Percentiles rank a stretch among this genome's conserved stretches.
Evolutionary conservation across 1,140 invertebrate species (phyloP).

Genomic region (Homarus americanus): DNA sequence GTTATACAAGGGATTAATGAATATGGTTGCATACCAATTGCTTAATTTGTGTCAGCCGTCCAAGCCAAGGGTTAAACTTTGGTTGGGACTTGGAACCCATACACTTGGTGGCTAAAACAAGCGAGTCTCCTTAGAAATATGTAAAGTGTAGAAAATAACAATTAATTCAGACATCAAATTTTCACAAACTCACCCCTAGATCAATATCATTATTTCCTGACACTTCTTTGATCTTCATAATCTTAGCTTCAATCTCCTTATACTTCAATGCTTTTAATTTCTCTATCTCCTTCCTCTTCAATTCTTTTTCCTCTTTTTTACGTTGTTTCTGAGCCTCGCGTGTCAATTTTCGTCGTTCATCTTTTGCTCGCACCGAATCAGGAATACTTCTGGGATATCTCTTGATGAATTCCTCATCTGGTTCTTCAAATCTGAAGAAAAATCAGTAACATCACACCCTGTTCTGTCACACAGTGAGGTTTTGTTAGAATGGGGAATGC

Average conservation of each 20-base stretch:
- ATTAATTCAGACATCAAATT: too few species aligned
- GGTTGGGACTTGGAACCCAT: too few species aligned
- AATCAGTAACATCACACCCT: too few species aligned
- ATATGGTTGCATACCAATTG: too few species aligned
- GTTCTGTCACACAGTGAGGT: too few species aligned
- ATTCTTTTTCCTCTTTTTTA: conserved; percentile 89
- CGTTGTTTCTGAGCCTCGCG: conserved; percentile 78
- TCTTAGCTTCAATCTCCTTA: conserved; percentile 94
- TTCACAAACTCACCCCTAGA: conserved; percentile 80
- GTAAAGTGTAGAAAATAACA: too few species aligned
- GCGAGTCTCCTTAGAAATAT: too few species aligned
- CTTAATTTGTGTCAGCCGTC: too few species aligned
- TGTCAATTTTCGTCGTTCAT: conserved; percentile 88
- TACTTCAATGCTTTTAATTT: conserved; percentile 91
- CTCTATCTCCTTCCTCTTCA: conserved; percentile 91
- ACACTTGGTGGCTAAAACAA: too few species aligned
- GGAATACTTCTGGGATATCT: conserved; percentile 93
- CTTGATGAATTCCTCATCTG: conserved; percentile 95
- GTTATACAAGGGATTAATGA: too few species aligned
- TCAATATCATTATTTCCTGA: conserved; percentile 85
- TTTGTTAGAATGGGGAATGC: too few species aligned
- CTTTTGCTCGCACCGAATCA: conserved; percentile 88
- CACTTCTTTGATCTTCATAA: conserved; percentile 92
- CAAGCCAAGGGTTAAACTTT: too few species aligned
- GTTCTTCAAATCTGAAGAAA: conserved; percentile 86